Evolutionary conservation across 2,888 invertebrate species (phyloP).

Genomic region (Mimachlamys varia): DNA sequence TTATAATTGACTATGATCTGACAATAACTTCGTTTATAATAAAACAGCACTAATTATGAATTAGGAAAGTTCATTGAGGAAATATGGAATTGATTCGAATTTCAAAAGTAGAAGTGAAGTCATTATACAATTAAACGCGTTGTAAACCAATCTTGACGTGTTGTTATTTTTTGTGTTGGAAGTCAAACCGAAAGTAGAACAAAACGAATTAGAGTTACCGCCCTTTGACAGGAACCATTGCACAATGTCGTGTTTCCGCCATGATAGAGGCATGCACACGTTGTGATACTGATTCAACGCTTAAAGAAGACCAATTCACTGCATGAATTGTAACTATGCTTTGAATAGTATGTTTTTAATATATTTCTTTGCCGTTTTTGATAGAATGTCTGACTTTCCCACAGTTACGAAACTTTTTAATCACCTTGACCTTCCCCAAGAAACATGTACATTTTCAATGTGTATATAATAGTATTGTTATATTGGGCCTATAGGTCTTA

Average conservation of each 20-base stretch:
- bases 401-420: background rate
- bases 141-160: background rate
- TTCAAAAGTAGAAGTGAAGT: background rate
- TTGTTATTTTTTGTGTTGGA: background rate
- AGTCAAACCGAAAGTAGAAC: constrained; percentile 31
- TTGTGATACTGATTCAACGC: background rate
- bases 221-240: background rate
- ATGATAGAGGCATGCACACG: background rate
- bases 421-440: background rate
- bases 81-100: background rate
- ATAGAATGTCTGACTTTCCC: background rate
- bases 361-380: background rate
- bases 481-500: no score
- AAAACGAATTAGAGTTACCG: background rate
- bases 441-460: background rate
- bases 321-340: background rate
- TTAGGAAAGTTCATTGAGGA: no score
- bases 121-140: background rate
- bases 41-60: no score
- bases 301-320: background rate
- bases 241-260: constrained; percentile 10
- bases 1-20: no score
- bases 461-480: no score
- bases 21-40: no score
- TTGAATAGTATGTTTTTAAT: background rate